These are phyloP conservation scores for Coranthus polyacanthus DNA, from an alignment of 2,797 vertebrate genomes.

Conservation along the genomic window DNA sequence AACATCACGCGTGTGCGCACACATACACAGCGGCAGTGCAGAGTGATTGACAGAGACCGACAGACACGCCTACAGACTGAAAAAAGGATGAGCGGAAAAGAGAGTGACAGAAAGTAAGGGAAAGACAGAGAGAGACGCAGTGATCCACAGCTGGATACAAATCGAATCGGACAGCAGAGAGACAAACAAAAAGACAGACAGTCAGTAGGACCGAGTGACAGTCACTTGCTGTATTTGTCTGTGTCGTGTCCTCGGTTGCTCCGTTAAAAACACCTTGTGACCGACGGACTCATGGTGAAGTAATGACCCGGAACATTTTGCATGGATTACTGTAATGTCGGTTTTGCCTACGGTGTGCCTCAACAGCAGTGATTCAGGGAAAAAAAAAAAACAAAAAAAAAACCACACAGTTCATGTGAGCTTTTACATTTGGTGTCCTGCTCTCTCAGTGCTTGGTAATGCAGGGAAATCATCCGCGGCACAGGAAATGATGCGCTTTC, in stretches of 20 bases:
- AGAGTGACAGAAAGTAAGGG: conserved; percentile 59
- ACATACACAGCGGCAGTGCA: conserved; percentile 1
- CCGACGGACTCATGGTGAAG: conserved; percentile 34
- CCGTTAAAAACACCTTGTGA: conserved; percentile 31
- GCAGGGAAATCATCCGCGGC: conserved; percentile 22
- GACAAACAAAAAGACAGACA: conserved; percentile 59
- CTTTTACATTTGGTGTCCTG: conserved; percentile 13
- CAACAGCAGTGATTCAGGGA: conserved; percentile 26
- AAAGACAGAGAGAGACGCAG: conserved; percentile 55
- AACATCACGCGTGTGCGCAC: conserved; percentile 18
- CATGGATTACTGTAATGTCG: conserved; percentile 17
- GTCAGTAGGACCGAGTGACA: conserved; percentile 39
- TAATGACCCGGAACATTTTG: conserved; percentile 33
- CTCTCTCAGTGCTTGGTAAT: conserved; percentile 10
- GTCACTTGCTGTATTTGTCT: conserved; percentile 57
- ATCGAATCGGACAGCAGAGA: conserved; percentile 66
- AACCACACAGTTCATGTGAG: background rate
- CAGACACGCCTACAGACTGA: conserved; percentile 72
- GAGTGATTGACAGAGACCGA: conserved; percentile 72
- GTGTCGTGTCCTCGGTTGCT: conserved; percentile 48
- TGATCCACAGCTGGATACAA: conserved; percentile 58
- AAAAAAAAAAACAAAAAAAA: background rate
- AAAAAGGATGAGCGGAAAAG: conserved; percentile 65
- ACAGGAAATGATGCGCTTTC: conserved; percentile 16
- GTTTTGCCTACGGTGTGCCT: conserved; percentile 31